Base-by-base conservation (phyloP, 1,140 invertebrate genomes). In the Aethina tumida region DNA sequence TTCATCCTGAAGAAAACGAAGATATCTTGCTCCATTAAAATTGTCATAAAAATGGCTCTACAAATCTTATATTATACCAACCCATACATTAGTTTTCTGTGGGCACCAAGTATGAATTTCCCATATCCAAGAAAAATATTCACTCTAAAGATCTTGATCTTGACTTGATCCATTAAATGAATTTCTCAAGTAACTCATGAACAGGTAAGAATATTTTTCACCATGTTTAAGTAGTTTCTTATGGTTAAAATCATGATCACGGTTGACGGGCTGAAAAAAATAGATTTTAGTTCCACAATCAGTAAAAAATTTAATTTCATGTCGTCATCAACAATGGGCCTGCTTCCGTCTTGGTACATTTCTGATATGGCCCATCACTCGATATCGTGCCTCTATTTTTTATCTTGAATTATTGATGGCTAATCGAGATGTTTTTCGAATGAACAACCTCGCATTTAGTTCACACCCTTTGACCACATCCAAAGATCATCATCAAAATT, bases 11-110 rank as follows among this genome's bases (percentile, higher is more conserved):
- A 26, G 24, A 26, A 26, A 26, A 5, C 24, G 5, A 26, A 26
- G 24, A 13, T 26, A 26, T 26, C 24, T 26, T 26, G 24, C 24
- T 26, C 24, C 5, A 26, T 26, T 26, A 26, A 26, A 13, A 26
- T 26, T 26, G 24, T 26, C 24, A 26, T 26, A 26, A 26, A 26
- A 26, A 26, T 26, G 5, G 5, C 13, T 13, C 24, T 26, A 26
- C 24, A 26, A 26, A 26, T 26, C 24, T 26, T 26, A 2, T 26
- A 26, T 26, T 26, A 5, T 26, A 26, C 24, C 24, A 13, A 13
- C 24, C 5, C 24, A 26, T 13, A 26, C 24, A 26, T 26, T 26
- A 3, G 24, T 26, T 26, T 26, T 26, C 24, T 26, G 5, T 26
- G 24, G 5, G 24, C 24, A 13, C 24, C 13, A 13, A 26, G 5